Evolutionary conservation across 1,140 invertebrate species (phyloP).

Genomic region (Euglossa dilemma): DNA sequence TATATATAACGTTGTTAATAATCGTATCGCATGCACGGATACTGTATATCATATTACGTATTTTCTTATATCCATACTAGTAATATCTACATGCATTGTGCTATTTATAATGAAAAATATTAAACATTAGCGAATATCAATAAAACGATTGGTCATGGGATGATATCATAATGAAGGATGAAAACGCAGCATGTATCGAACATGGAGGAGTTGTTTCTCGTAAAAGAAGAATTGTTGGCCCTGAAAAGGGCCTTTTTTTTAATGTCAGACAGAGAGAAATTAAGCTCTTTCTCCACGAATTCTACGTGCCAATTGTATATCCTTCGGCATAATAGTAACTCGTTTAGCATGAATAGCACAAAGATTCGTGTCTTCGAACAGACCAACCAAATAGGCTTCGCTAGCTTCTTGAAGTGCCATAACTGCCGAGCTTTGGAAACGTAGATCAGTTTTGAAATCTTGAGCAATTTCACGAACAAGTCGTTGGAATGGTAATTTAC

Average conservation of each 20-base stretch:
- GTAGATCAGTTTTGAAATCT: slow-evolving; percentile 64
- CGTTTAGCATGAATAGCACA: slow-evolving; percentile 64
- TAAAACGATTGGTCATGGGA: no score
- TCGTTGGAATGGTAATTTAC: slow-evolving; percentile 63
- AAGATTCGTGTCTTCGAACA: slow-evolving; percentile 66
- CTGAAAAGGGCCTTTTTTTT: slow-evolving; percentile 60
- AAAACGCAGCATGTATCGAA: background rate
- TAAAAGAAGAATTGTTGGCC: slow-evolving; percentile 49
- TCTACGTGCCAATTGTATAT: slow-evolving; percentile 63
- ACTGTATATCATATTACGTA: no score
- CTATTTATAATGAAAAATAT: no score
- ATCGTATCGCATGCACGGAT: no score
- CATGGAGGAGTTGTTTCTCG: background rate
- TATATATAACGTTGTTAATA: no score
- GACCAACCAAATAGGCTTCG: slow-evolving; percentile 61
- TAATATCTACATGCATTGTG: no score
- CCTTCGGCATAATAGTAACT: slow-evolving; percentile 67
- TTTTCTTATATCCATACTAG: no score
- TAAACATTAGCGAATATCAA: no score
- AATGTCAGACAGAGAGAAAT: background rate
- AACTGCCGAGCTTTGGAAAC: slow-evolving; percentile 65
- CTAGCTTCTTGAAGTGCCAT: slow-evolving; percentile 68
- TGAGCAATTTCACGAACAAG: slow-evolving; percentile 65
- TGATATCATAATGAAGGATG: no score
- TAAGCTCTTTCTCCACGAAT: slow-evolving; percentile 64